Evolutionary conservation across 2,797 vertebrate genomes (phyloP).

Genomic region (Limnodromus scolopaceus): DNA sequence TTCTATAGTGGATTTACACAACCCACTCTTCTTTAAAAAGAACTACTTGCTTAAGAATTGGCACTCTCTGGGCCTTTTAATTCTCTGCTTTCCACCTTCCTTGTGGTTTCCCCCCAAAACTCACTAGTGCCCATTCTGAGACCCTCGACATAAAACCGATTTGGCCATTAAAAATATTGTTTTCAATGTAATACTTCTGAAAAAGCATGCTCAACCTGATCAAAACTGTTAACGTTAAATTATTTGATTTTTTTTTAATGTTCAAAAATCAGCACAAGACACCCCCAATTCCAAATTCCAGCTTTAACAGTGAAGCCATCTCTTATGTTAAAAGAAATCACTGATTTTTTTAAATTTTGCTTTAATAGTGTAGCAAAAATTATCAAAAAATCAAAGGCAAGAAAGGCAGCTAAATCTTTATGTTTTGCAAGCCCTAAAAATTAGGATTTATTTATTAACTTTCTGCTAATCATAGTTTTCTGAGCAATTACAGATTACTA

Average conservation of each 20-base stretch:
- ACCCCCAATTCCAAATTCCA: neutral
- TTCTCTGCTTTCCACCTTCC: neutral
- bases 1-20: neutral
- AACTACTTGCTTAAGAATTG: neutral
- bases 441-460: neutral
- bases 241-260: neutral
- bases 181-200: neutral
- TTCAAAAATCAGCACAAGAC: neutral
- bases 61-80: neutral
- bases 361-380: rapidly evolving
- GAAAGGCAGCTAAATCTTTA: neutral
- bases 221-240: neutral
- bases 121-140: neutral
- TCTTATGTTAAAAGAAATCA: rapidly evolving
- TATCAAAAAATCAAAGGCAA: neutral
- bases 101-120: neutral
- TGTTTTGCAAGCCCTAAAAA: neutral
- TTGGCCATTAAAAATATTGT: neutral
- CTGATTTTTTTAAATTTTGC: neutral
- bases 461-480: neutral
- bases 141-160: neutral
- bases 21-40: neutral
- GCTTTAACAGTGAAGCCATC: neutral
- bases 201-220: neutral
- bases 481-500: slow-evolving; percentile 71